Evolutionary conservation across 2,797 vertebrate species (phyloP), one percentile per base, ranked within the genome.

Genomic region (Lerista edwardsae): DNA sequence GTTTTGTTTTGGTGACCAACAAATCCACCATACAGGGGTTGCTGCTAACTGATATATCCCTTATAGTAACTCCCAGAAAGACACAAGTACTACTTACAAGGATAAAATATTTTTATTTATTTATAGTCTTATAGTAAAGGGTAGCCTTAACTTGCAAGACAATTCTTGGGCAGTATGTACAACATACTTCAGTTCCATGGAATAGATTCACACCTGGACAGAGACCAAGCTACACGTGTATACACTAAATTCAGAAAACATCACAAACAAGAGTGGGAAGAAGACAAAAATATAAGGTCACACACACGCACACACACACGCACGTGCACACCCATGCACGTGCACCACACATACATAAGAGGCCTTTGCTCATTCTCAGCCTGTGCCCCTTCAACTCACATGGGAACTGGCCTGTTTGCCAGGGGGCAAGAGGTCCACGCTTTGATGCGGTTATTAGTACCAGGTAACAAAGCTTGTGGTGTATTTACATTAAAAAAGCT

Each of bases 71-170:
- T 65, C 27, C 55, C 89, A 93, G 92, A 87, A 94, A 93, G 62
- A 91, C 12, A 80, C 61, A 0, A 92, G 88, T 85, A 92, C 91
- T 87, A 87, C 0, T 1, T 92, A 92, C 94, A 97, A 97, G 96
- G 97, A 98, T 98, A 98, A 98, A 97, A 98, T 97, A 97, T 95
- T 94, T 93, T 94, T 44, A 4, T 97, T 98, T 98, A 97, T 98
- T 98, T 98, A 98, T 97, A 97, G 97, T 98, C 96, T 98, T 95
- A 97, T 98, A 97, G 97, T 98, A 98, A 98, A 98, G 97, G 97
- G 96, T 96, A 97, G 97, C 97, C 97, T 98, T 96, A 98, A 97
- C 97, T 98, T 98, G 98, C 97, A 97, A 98, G 97, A 98, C 97
- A 97, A 96, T 96, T 96, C 89, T 96, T 97, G 96, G 95, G 97